Evolutionary conservation across 2,113 vertebrate genomes (phyloP).

Genomic region (Bambusicola thoracicus): DNA sequence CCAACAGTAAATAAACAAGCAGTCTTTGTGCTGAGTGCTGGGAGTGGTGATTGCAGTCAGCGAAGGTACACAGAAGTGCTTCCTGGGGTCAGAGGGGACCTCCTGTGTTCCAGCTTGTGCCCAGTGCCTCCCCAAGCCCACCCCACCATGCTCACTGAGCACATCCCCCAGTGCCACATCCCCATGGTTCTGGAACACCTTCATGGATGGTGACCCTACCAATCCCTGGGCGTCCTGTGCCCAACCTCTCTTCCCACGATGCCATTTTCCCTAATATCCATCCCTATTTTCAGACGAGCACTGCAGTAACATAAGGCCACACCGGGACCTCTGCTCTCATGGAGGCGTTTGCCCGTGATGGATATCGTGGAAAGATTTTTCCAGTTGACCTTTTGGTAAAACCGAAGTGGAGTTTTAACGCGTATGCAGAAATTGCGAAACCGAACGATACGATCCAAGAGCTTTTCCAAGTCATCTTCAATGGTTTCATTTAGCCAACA

Average conservation of each 20-base stretch:
- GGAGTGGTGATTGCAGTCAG: too few relatives aligned
- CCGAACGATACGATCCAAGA: neutral
- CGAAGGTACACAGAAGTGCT: neutral
- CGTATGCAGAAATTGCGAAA: neutral
- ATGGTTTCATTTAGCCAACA: neutral
- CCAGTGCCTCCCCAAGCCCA: neutral
- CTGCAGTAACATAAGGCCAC: rapidly evolving
- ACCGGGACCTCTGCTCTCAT: neutral
- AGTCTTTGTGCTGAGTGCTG: too few relatives aligned
- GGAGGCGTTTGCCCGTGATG: neutral
- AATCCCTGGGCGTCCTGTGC: too few relatives aligned
- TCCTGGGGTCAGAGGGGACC: too few relatives aligned
- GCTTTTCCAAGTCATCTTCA: neutral
- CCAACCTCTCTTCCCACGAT: too few relatives aligned
- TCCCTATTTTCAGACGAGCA: neutral
- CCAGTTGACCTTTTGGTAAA: neutral
- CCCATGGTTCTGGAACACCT: too few relatives aligned
- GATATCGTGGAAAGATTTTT: slow-evolving; percentile 48
- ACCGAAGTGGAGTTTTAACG: neutral
- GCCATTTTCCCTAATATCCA: too few relatives aligned
- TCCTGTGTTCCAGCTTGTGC: neutral
- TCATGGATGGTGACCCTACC: too few relatives aligned
- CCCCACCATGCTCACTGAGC: too few relatives aligned
- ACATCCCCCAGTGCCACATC: too few relatives aligned
- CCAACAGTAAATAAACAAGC: too few relatives aligned